Percentiles rank a stretch among this genome's conserved stretches.
phyloP scores from a whole-genome alignment of 2,113 vertebrate species.

The Leucosticte australis region DNA sequence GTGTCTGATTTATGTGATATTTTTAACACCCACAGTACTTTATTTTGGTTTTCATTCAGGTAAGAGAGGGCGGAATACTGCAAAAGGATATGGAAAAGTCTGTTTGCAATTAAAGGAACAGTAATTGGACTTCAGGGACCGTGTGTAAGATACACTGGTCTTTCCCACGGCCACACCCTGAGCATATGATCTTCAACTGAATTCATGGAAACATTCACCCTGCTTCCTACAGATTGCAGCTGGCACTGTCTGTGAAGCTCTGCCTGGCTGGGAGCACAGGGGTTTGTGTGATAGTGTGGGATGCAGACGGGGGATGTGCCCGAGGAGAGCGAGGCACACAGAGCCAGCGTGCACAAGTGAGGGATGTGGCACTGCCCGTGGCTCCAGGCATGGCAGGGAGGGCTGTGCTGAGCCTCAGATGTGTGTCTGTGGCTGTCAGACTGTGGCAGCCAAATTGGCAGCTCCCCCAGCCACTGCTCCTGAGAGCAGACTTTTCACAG shows the following conservation, averaged over 20 bases:
- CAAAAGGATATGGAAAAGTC: conserved; percentile 60
- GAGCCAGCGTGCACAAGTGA: not conserved
- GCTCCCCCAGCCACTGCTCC: not conserved
- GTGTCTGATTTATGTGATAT: not conserved
- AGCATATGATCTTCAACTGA: conserved; percentile 56
- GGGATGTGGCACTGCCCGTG: not conserved
- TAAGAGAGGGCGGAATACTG: conserved; percentile 6
- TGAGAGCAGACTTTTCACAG: not conserved
- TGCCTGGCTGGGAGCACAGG: not conserved
- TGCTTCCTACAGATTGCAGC: conserved; percentile 45
- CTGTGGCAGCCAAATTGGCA: not conserved
- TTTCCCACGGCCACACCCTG: conserved; percentile 61
- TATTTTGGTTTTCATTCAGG: conserved; percentile 41
- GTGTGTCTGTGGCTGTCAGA: not conserved
- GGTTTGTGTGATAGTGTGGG: not conserved
- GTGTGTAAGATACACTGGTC: conserved; percentile 8
- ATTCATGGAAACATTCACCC: conserved; percentile 37
- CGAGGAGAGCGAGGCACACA: too few relatives aligned
- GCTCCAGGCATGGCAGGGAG: not conserved
- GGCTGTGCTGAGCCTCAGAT: not conserved
- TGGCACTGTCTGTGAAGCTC: not conserved
- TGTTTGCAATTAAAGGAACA: conserved; percentile 54
- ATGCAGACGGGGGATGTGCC: not conserved
- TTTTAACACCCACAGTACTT: not conserved
- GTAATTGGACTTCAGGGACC: conserved; percentile 55